Evolutionary conservation across 2,797 vertebrate genomes (phyloP).

Genomic region (Oophaga sylvatica): DNA sequence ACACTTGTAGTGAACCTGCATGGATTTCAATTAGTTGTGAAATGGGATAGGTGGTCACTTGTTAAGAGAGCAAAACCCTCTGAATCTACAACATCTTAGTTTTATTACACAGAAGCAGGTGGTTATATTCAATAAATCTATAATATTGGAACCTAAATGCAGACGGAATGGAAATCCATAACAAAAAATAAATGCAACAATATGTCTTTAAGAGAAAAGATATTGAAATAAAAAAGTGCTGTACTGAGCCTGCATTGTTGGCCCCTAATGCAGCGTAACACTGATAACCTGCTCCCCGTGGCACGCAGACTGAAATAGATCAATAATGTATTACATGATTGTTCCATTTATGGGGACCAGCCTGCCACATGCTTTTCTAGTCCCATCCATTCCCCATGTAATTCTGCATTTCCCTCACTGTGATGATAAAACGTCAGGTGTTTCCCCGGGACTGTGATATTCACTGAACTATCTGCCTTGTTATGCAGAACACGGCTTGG

Average conservation of each 20-base stretch:
- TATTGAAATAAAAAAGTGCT: background rate
- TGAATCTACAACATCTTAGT: background rate
- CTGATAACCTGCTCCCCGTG: background rate
- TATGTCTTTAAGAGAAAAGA: background rate
- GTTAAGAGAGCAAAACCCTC: no score
- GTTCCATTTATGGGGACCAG: slow-evolving; percentile 14
- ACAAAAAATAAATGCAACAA: background rate
- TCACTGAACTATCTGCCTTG: slow-evolving; percentile 48
- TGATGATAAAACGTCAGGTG: slow-evolving; percentile 33
- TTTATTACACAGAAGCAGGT: background rate
- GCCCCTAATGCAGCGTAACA: background rate
- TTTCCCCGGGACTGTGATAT: slow-evolving; percentile 52
- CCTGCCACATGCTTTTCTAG: background rate
- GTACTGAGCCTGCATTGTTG: background rate
- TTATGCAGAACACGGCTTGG: slow-evolving; percentile 47
- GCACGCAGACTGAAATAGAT: background rate
- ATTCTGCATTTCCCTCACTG: slow-evolving; percentile 60
- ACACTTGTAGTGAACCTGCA: no score
- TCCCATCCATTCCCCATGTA: background rate
- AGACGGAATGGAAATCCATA: background rate
- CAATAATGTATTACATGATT: slow-evolving; percentile 20
- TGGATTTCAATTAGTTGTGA: no score
- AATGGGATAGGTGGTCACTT: no score
- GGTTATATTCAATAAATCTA: background rate
- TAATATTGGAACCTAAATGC: background rate